A percentile compares a stretch with the other conserved stretches of the same genome.
Conservation (phyloP, 2,797 vertebrate genomes). For the Pelodytes ibericus region DNA sequence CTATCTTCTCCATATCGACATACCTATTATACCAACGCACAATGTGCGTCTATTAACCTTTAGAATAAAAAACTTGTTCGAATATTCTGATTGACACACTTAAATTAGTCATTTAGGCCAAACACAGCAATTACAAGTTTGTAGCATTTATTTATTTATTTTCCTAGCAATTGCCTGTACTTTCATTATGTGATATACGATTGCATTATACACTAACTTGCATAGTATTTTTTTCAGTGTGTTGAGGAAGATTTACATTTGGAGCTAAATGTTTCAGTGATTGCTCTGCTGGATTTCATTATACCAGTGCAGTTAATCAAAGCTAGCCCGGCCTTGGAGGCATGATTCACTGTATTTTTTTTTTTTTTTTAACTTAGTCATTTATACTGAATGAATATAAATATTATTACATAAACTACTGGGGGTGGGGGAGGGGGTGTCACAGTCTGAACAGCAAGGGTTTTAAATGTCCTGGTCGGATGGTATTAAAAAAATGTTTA, state of each 20-base stretch:
- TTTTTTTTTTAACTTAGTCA: conserved; percentile 72
- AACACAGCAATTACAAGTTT: conserved; percentile 73
- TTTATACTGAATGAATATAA: conserved; percentile 75
- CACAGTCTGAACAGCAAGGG: not conserved
- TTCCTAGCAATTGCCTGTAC: conserved; percentile 66
- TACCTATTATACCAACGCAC: conserved; percentile 67
- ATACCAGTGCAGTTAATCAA: conserved; percentile 78
- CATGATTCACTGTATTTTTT: conserved; percentile 70
- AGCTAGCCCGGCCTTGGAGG: conserved; percentile 73
- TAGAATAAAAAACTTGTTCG: conserved; percentile 75
- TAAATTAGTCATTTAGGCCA: conserved; percentile 73
- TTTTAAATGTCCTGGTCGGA: not conserved
- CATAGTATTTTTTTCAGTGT: conserved; percentile 72
- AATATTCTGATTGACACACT: conserved; percentile 74
- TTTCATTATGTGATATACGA: conserved; percentile 73
- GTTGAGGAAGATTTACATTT: conserved; percentile 80
- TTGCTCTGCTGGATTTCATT: conserved; percentile 82
- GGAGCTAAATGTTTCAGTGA: conserved; percentile 80
- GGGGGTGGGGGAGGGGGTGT: too few relatives aligned
- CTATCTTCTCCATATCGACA: conserved; percentile 68
- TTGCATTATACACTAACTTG: conserved; percentile 72
- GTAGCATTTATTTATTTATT: conserved; percentile 67
- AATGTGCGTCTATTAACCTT: conserved; percentile 74
- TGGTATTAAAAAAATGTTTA: not conserved
- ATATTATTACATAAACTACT: conserved; percentile 69